phyloP scores from a whole-genome alignment of 2,113 vertebrate genomes.

The Oxyura jamaicensis region DNA sequence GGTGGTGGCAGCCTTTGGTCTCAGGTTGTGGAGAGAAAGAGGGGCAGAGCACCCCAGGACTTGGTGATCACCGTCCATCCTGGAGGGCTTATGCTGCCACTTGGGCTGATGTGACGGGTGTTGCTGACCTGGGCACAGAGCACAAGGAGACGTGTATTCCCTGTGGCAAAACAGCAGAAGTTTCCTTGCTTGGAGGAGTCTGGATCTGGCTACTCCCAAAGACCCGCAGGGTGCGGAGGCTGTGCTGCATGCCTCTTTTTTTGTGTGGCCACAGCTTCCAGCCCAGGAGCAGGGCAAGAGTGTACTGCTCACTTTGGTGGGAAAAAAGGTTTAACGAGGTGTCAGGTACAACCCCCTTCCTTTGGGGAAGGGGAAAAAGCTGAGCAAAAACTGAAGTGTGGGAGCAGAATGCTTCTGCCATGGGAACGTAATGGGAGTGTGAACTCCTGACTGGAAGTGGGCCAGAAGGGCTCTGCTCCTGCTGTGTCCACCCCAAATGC shows the following conservation, averaged over 20 bases:
- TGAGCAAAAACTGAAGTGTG: neutral
- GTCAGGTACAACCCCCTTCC: fast-evolving
- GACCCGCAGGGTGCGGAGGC: neutral
- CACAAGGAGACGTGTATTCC: neutral
- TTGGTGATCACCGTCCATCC: neutral
- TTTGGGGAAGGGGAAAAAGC: neutral
- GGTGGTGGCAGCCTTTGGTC: neutral
- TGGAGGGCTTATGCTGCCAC: neutral
- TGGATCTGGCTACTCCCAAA: neutral
- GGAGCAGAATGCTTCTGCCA: neutral
- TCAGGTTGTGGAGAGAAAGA: neutral
- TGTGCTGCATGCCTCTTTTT: neutral
- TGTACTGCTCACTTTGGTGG: neutral
- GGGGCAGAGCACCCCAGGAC: neutral
- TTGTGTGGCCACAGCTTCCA: neutral
- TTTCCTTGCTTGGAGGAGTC: neutral
- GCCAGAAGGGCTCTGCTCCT: neutral
- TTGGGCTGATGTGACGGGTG: neutral
- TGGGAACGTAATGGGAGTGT: neutral
- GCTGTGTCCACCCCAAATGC: neutral
- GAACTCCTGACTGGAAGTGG: neutral
- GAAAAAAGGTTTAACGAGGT: neutral
- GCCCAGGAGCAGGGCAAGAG: neutral
- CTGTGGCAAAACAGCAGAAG: neutral
- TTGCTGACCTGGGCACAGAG: neutral